Conservation (phyloP, 1,140 invertebrate genomes). For the Temnothorax longispinosus region DNA sequence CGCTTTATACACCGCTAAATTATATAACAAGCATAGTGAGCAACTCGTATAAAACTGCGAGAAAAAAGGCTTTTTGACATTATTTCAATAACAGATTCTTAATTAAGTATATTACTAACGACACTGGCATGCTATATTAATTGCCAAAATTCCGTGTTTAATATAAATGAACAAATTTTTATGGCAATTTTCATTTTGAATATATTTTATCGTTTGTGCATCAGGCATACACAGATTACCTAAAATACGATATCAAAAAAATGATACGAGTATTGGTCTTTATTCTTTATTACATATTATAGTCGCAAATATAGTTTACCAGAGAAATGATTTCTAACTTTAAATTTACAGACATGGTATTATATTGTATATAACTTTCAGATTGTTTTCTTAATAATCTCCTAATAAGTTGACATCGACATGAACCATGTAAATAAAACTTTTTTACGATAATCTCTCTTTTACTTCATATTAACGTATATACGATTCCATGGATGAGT, state of each 20-base stretch:
- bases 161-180: neutral
- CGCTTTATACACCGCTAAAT: conserved; percentile 46
- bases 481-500: neutral
- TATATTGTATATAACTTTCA: neutral
- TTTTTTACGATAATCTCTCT: neutral
- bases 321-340: neutral
- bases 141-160: neutral
- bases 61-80: neutral
- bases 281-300: neutral
- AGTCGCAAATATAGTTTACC: neutral
- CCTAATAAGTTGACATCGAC: conserved; percentile 1
- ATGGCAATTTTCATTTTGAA: conserved; percentile 10
- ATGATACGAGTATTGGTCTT: neutral
- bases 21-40: conserved; percentile 3
- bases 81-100: neutral
- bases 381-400: neutral
- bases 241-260: neutral
- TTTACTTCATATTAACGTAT: neutral
- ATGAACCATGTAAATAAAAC: neutral
- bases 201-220: neutral
- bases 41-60: neutral
- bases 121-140: neutral
- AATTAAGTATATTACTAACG: neutral
- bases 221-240: neutral
- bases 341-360: neutral